These are phyloP conservation scores for Gastracanthus pulcherrimus DNA, from an alignment of 2,888 invertebrate genomes.

Conservation along the genomic window DNA sequence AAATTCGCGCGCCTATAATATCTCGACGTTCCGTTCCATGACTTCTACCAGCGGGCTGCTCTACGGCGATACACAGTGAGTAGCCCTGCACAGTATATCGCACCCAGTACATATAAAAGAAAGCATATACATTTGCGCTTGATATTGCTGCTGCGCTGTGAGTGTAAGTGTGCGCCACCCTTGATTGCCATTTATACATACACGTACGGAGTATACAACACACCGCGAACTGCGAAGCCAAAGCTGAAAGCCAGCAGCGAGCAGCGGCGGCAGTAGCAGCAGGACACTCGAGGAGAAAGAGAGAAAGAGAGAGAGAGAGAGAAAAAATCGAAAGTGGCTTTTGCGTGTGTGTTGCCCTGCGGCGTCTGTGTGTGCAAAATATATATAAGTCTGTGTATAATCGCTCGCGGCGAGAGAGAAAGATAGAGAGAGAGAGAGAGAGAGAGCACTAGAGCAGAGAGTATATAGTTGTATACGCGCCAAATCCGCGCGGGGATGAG, in stretches of 20 bases:
- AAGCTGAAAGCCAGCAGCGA: neutral
- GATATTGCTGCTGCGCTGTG: neutral
- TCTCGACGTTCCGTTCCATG: constrained; percentile 54
- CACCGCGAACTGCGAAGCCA: neutral
- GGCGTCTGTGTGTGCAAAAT: neutral
- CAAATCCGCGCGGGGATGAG: no score
- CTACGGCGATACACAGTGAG: constrained; percentile 55
- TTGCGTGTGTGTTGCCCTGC: neutral
- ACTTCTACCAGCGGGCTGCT: constrained; percentile 49
- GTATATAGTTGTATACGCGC: no score
- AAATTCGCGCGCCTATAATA: constrained; percentile 16
- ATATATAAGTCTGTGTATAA: no score
- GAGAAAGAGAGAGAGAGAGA: no score
- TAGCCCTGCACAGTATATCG: constrained; percentile 5
- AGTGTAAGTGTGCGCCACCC: neutral
- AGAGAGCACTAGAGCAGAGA: no score
- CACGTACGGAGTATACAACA: no score
- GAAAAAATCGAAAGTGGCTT: neutral
- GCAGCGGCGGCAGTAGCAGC: no score
- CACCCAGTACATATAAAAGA: neutral
- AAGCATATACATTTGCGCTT: neutral
- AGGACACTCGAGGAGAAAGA: no score
- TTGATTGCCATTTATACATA: neutral
- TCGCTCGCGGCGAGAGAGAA: neutral
- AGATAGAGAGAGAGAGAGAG: no score